Conservation (phyloP, 2,113 vertebrate genomes). For the Petrocephalus microphthalmus region DNA sequence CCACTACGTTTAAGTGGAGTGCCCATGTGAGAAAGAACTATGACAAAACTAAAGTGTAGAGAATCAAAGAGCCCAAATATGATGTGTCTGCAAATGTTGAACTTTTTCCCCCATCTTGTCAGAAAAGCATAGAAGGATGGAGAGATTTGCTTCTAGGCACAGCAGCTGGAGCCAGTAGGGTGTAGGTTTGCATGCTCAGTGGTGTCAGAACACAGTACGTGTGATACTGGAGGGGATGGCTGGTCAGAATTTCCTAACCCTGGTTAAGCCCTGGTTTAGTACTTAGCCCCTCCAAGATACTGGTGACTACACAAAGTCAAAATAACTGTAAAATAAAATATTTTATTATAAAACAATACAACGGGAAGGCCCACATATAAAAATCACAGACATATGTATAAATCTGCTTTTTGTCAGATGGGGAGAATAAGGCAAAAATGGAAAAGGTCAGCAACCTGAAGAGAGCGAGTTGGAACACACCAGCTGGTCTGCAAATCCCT, state of each 20-base stretch:
- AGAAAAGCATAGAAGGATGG: neutral
- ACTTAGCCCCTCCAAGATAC: neutral
- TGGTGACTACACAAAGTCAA: neutral
- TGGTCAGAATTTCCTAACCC: no score
- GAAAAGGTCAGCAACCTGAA: neutral
- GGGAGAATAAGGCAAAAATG: neutral
- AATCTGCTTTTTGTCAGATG: neutral
- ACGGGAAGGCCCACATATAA: neutral
- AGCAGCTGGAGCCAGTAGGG: neutral
- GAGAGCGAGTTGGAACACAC: neutral
- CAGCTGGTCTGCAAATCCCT: neutral
- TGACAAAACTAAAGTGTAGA: neutral
- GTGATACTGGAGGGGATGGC: neutral
- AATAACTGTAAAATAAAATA: neutral
- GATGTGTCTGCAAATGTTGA: neutral
- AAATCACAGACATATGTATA: neutral
- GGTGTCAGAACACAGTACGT: neutral
- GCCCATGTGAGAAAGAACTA: neutral
- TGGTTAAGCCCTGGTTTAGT: neutral
- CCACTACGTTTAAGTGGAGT: neutral
- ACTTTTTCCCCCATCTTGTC: neutral
- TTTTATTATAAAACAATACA: neutral
- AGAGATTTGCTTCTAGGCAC: neutral
- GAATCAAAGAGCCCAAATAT: neutral
- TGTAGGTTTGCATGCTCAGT: neutral